Conservation (phyloP, 2,888 invertebrate species). For the Eueremaeus valkanovi region DNA sequence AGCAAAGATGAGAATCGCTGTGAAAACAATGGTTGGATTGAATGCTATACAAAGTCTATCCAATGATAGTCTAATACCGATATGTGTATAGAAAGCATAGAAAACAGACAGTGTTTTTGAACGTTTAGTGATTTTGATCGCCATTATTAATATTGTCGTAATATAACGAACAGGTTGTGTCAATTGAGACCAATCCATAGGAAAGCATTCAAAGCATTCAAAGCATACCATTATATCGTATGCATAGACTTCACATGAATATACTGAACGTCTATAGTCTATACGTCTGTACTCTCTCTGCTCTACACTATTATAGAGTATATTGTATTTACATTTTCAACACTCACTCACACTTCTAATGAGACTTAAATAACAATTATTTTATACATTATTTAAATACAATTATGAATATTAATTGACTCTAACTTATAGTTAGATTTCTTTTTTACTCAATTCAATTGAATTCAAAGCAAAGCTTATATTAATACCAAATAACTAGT, state of each 20-base stretch:
- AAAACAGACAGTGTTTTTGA: too few relatives aligned
- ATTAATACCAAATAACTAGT: neutral
- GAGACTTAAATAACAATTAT: too few relatives aligned
- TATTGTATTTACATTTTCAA: too few relatives aligned
- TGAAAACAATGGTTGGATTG: neutral
- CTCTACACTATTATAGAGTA: too few relatives aligned
- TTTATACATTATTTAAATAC: too few relatives aligned
- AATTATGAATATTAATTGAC: too few relatives aligned
- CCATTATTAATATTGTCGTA: neutral
- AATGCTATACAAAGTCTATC: too few relatives aligned
- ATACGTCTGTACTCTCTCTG: too few relatives aligned
- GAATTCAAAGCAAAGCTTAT: neutral
- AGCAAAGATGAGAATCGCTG: neutral
- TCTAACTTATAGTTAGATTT: neutral
- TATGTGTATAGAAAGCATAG: neutral
- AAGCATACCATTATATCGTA: neutral
- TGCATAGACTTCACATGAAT: neutral
- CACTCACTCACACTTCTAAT: too few relatives aligned
- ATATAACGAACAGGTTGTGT: constrained; percentile 2
- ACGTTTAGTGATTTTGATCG: neutral
- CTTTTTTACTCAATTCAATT: neutral
- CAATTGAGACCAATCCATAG: neutral
- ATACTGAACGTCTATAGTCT: too few relatives aligned
- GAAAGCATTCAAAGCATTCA: neutral
- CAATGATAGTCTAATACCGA: too few relatives aligned